phyloP scores from a whole-genome alignment of 2,888 invertebrate species.

The Liposcelis brunnea region DNA sequence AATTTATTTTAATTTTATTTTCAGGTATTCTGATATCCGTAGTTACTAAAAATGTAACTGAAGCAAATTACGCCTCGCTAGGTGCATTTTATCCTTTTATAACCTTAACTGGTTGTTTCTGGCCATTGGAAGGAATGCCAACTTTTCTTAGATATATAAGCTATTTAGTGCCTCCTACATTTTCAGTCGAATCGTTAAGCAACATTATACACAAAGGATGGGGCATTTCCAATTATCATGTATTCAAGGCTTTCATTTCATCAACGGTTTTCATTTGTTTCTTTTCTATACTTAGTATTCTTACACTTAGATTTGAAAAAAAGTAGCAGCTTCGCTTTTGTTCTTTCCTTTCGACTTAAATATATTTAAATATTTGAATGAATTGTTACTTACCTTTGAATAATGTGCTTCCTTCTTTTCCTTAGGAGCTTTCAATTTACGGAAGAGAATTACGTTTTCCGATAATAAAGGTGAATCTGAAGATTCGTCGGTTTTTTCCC shows the following conservation, averaged over 20 bases:
- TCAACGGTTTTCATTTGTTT: slow-evolving; percentile 44
- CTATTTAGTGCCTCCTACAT: slow-evolving; percentile 56
- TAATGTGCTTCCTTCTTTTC: too few species aligned
- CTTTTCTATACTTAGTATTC: slow-evolving; percentile 36
- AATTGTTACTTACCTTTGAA: too few species aligned
- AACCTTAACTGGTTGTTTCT: slow-evolving; percentile 33
- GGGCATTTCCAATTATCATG: slow-evolving; percentile 43
- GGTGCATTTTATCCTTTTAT: slow-evolving; percentile 4
- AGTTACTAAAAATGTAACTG: slow-evolving; percentile 2
- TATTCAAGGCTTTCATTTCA: slow-evolving; percentile 56
- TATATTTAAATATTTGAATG: too few species aligned
- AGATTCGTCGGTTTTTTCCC: slow-evolving; percentile 1
- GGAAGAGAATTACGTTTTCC: too few species aligned
- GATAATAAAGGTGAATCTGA: too few species aligned
- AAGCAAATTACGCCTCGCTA: background rate
- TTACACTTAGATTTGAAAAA: slow-evolving; percentile 28
- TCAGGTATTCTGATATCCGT: slow-evolving; percentile 4
- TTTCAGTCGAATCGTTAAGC: slow-evolving; percentile 57
- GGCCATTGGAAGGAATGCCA: slow-evolving; percentile 54
- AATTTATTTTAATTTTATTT: too few species aligned
- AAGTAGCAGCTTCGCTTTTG: background rate
- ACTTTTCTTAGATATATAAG: slow-evolving; percentile 39
- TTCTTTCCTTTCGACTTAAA: too few species aligned
- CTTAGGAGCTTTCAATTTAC: too few species aligned
- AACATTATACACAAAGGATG: slow-evolving; percentile 62